Evolutionary conservation across 2,888 invertebrate species (phyloP), one percentile per base, ranked within the genome.

Genomic region (Dusona sp.): DNA sequence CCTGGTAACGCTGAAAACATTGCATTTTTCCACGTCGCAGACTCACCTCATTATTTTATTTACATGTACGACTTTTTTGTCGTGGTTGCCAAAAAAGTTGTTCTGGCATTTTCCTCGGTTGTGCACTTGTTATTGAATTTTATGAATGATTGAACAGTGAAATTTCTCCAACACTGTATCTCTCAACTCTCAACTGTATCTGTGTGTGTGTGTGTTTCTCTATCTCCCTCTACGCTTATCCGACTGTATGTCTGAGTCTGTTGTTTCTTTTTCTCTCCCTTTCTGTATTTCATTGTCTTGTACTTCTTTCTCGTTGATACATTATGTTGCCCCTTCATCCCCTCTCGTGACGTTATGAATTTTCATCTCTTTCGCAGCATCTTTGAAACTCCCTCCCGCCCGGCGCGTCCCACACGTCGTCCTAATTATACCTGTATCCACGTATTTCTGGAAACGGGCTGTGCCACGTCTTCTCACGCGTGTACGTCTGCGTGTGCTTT

Each of bases 371-470:
- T 48, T 65, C 81, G 51, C 36, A 73, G 81, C 54, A n/a, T 65
- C 74, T 38, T 54, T 54, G 38, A 67, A 19, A 16, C 54, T 38
- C 68, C 77, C 72, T 38, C 38, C 29, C 51, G 9, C 33, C 11
- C 48, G 57, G 79, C 61, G 61, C 74, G 89, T 89, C 89, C 89
- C 90, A 90, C 90, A 88, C 89, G 90, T 89, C 90, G 90, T 92
- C 93, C 93, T 93, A 94, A 93, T 94, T 94, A 94, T 90, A 92
- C 90, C 89, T 91, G 91, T 92, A 92, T 92, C 93, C 92, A 92
- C 93, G 93, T 94, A 94, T 94, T 94, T 94, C 94, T 94, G 94
- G 94, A 94, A 94, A 93, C 92, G 93, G 92, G 91, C 91, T 89
- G 89, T 88, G 89, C 89, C 90, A 90, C 90, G 91, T 61, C 75